Evolutionary conservation across 1,140 invertebrate genomes (phyloP), one percentile per base, ranked within the genome.

Genomic region (Aphaenogaster rudis): DNA sequence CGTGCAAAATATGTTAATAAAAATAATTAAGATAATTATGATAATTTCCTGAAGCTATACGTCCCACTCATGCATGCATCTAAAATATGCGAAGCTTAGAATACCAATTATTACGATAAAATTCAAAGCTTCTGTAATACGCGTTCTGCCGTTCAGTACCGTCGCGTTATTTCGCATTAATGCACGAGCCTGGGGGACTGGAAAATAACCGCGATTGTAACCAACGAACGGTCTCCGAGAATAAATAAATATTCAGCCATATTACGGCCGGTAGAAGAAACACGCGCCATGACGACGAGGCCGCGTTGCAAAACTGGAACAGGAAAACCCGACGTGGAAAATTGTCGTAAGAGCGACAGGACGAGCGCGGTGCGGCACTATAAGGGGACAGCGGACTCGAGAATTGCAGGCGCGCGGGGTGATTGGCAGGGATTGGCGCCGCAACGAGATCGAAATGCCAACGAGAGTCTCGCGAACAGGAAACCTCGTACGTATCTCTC

Each of bases 381-480:
- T 13, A 48, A 59, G 57, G n/a, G 61, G 79, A n/a, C 61, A 8
- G 39, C 54, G 64, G 52, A n/a, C 17, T 50, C 45, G 86, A 88
- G 87, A 88, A 90, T 88, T 90, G 72, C 78, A 84, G 86, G 61
- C 45, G 87, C 54, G 90, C 66, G 28, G 82, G 66, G 28, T 91
- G 67, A 88, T 88, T 82, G 82, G 74, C 76, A 80, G 78, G 64
- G 82, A 91, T 90, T 91, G 90, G 82, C 78, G 63, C 64, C 48
- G 52, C 52, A 77, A 91, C 86, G 69, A 90, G 89, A 90, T 88
- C 87, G 87, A 91, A 91, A 91, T 91, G 80, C 90, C 89, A 91
- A 88, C 89, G 80, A 78, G 69, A 88, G 77, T 52, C 81, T 71
- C 67, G 87, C 78, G 79, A 90, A 91, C 86, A 90, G 88, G 88